Evolutionary conservation across 2,113 vertebrate genomes (phyloP).

Genomic region (Prionailurus bengalensis): DNA sequence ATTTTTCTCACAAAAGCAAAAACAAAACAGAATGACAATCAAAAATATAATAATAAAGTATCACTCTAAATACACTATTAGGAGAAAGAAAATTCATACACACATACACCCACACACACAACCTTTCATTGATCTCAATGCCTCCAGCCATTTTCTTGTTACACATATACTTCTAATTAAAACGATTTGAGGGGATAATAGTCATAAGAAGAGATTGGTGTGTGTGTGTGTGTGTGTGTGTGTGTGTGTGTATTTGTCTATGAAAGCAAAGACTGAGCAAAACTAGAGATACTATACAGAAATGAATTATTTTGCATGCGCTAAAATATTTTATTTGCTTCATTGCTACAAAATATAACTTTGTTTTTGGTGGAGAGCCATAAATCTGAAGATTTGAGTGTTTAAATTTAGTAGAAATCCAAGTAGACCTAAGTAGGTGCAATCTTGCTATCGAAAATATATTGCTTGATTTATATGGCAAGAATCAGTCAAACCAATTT

Average conservation of each 20-base stretch:
- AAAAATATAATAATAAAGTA: background rate
- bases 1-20: conserved; percentile 22
- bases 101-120: background rate
- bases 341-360: conserved; percentile 23
- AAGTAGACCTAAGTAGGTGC: background rate
- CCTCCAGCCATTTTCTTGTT: background rate
- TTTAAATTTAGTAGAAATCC: conserved; percentile 14
- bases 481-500: background rate
- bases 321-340: background rate
- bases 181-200: background rate
- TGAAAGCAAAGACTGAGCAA: background rate
- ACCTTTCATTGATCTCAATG: background rate
- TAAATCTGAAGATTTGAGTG: background rate
- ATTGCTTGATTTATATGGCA: background rate
- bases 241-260: background rate
- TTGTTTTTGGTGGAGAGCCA: background rate
- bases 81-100: background rate
- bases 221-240: conserved; percentile 40
- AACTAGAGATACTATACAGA: background rate
- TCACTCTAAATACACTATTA: background rate
- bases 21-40: background rate
- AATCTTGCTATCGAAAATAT: conserved; percentile 49
- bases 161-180: background rate
- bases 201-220: background rate
- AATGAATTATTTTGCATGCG: background rate